Conservation (phyloP, 2,888 invertebrate genomes). For the Heliconius sara region DNA sequence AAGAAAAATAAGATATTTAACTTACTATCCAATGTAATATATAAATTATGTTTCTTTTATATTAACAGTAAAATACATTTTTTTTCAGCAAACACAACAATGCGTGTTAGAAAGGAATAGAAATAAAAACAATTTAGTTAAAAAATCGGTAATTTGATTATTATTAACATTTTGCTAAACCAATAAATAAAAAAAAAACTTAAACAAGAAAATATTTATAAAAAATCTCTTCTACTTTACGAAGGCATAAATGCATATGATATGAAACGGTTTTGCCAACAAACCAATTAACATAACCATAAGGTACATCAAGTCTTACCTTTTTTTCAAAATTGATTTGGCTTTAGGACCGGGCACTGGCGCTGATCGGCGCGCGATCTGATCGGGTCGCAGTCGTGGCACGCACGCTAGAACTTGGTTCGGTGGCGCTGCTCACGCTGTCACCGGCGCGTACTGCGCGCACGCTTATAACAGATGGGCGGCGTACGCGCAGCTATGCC, state of each 20-base stretch:
- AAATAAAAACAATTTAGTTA: background rate
- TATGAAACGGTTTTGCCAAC: too few relatives aligned
- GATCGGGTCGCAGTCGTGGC: conserved; percentile 53
- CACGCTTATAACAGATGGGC: conserved; percentile 70
- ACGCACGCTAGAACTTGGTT: conserved; percentile 56
- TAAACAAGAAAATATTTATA: too few relatives aligned
- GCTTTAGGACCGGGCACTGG: conserved; percentile 36
- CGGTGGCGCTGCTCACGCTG: conserved; percentile 61
- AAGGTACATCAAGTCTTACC: conserved; percentile 40
- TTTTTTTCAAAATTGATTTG: conserved; percentile 34
- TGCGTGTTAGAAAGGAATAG: background rate
- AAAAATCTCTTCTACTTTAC: background rate
- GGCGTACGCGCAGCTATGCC: conserved; percentile 67
- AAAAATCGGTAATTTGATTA: background rate
- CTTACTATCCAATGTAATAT: too few relatives aligned
- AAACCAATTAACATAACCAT: background rate
- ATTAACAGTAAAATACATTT: background rate
- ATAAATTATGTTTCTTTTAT: background rate
- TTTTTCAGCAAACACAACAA: background rate
- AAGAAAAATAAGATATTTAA: conserved; percentile 14
- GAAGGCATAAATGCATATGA: background rate
- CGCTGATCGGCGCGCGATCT: conserved; percentile 47
- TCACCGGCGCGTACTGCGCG: conserved; percentile 56
- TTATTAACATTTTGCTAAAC: too few relatives aligned
- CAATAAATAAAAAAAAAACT: too few relatives aligned